Conservation (phyloP, 2,113 vertebrate genomes). For the Notarius lentiginosus region DNA sequence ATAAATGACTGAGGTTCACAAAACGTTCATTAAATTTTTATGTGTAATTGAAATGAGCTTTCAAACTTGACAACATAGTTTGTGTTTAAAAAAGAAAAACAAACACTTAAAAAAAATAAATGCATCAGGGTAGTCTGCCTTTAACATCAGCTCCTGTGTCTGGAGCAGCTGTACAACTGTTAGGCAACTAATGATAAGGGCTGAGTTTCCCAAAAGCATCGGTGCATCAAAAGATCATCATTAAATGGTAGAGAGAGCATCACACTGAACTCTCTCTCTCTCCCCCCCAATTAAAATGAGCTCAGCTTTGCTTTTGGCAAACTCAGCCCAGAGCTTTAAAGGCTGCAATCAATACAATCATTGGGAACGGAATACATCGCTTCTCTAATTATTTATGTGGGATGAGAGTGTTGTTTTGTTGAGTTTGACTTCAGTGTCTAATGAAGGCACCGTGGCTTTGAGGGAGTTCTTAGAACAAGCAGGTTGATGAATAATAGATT, state of each 20-base stretch:
- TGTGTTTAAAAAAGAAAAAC: background rate
- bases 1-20: background rate
- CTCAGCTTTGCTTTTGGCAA: background rate
- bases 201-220: background rate
- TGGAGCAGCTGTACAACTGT: background rate
- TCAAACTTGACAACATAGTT: background rate
- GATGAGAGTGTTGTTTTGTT: background rate
- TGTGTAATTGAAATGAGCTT: background rate
- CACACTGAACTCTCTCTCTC: background rate
- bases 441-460: background rate
- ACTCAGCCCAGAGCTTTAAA: background rate
- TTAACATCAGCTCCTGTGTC: background rate
- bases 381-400: background rate
- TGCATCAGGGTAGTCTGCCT: background rate
- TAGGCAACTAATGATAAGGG: background rate
- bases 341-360: background rate
- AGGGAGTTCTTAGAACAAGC: background rate
- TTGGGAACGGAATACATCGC: background rate
- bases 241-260: background rate
- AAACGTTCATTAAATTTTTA: background rate
- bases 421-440: background rate
- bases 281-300: background rate
- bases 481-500: constrained; percentile 29
- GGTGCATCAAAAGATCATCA: background rate
- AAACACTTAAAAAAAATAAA: background rate